These are phyloP conservation scores for Brachystomella parvula DNA, from an alignment of 1,140 invertebrate species.

Conservation along the genomic window DNA sequence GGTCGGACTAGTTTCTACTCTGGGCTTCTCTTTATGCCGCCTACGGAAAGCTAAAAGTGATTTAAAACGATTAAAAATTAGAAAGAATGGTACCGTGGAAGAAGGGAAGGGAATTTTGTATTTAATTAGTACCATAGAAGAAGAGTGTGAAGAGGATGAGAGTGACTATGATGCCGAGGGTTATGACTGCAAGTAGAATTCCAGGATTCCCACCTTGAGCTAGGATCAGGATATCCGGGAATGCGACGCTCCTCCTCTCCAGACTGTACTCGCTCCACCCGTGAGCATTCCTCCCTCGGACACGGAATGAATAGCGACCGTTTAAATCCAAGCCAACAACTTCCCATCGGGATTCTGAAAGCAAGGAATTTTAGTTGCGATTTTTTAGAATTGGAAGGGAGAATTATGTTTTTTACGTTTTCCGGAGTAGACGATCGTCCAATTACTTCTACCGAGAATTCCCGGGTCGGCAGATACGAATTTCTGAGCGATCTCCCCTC, in stretches of 20 bases:
- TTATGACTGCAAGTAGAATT: slow-evolving; percentile 52
- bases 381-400: background rate
- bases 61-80: background rate
- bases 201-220: slow-evolving; percentile 51
- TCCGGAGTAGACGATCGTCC: slow-evolving; percentile 71
- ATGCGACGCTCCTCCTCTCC: slow-evolving; percentile 52
- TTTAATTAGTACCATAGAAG: slow-evolving; percentile 47
- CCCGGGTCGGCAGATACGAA: slow-evolving; percentile 17
- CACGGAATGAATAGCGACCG: slow-evolving; percentile 61
- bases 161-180: slow-evolving; percentile 30
- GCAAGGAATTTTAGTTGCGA: slow-evolving; percentile 2
- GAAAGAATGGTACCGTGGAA: slow-evolving; percentile 38
- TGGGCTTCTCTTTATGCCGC: slow-evolving; percentile 52
- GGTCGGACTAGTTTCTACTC: slow-evolving; percentile 43
- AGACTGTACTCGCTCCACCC: slow-evolving; percentile 65
- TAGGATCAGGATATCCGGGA: slow-evolving; percentile 50
- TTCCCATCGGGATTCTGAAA: slow-evolving; percentile 64
- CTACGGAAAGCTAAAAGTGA: slow-evolving; percentile 36
- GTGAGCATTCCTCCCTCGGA: slow-evolving; percentile 65
- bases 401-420: slow-evolving; percentile 47
- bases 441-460: slow-evolving; percentile 43
- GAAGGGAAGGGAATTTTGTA: slow-evolving; percentile 24
- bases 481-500: slow-evolving; percentile 32
- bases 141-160: slow-evolving; percentile 28
- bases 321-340: slow-evolving; percentile 55